Conservation (phyloP, 2,888 invertebrate genomes). For the Creontiades dilutus region DNA sequence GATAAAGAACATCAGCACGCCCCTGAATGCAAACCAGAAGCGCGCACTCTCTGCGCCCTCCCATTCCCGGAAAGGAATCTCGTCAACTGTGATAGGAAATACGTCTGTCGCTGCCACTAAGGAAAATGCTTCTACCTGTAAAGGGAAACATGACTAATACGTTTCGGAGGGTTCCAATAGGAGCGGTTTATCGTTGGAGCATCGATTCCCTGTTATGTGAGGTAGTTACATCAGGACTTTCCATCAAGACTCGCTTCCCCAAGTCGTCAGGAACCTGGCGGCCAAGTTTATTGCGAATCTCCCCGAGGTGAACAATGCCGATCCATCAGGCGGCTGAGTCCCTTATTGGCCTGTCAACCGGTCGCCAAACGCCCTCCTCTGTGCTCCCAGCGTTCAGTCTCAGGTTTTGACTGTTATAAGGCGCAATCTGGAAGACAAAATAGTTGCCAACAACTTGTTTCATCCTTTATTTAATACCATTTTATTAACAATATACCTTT, state of each 20-base stretch:
- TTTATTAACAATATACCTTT: too few relatives aligned
- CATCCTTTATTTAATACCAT: too few relatives aligned
- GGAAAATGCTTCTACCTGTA: not conserved
- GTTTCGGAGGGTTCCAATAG: constrained; percentile 6
- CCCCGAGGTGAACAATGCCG: constrained; percentile 48
- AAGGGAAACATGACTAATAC: constrained; percentile 15
- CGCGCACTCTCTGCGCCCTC: not conserved
- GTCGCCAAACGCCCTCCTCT: not conserved
- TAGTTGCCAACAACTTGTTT: not conserved
- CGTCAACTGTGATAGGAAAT: not conserved
- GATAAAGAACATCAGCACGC: constrained; percentile 2
- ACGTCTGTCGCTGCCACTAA: not conserved
- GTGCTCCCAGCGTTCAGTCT: not conserved
- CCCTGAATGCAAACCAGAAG: not conserved
- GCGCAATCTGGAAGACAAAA: not conserved
- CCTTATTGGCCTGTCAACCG: constrained; percentile 56
- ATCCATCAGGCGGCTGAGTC: constrained; percentile 46
- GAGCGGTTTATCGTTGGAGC: not conserved
- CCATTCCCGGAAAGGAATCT: not conserved
- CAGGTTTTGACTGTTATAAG: not conserved
- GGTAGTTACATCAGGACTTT: constrained; percentile 11
- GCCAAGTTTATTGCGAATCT: constrained; percentile 53
- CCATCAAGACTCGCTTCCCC: constrained; percentile 25
- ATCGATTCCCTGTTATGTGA: constrained; percentile 29
- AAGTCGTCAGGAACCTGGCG: constrained; percentile 13